phyloP scores from a whole-genome alignment of 2,113 vertebrate genomes.

The Sclerurus mexicanus region DNA sequence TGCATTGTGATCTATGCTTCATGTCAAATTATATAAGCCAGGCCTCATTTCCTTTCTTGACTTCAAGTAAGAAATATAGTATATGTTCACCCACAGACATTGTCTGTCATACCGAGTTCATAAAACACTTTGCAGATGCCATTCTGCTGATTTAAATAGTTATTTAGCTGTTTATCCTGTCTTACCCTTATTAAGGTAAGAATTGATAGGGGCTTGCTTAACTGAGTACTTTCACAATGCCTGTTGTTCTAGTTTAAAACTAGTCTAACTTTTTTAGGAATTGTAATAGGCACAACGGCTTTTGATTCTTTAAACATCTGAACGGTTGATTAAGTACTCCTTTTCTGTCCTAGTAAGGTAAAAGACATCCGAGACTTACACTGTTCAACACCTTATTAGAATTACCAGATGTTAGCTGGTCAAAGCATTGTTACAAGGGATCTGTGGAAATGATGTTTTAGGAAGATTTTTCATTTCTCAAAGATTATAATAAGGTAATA shows the following conservation, averaged over 20 bases:
- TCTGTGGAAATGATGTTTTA: neutral
- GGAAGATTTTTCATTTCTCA: neutral
- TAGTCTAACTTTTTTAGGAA: neutral
- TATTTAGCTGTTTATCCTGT: neutral
- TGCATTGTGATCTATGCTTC: neutral
- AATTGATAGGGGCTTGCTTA: neutral
- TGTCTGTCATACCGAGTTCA: neutral
- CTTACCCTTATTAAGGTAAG: neutral
- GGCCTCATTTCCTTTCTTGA: neutral
- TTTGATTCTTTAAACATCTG: neutral
- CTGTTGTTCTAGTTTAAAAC: neutral
- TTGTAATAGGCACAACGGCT: neutral
- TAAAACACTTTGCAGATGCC: neutral
- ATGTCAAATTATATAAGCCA: neutral
- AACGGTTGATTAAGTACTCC: neutral
- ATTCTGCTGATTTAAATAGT: neutral
- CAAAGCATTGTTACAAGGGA: rapidly evolving
- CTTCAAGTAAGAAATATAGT: neutral
- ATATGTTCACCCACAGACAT: neutral
- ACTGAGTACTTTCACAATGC: neutral
- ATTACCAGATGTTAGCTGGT: neutral
- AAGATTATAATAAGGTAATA: neutral
- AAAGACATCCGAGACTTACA: neutral
- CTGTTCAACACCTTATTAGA: neutral
- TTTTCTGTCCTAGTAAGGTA: neutral